phyloP scores from a whole-genome alignment of 2,797 vertebrate genomes.

The Urocyon cinereoargenteus region DNA sequence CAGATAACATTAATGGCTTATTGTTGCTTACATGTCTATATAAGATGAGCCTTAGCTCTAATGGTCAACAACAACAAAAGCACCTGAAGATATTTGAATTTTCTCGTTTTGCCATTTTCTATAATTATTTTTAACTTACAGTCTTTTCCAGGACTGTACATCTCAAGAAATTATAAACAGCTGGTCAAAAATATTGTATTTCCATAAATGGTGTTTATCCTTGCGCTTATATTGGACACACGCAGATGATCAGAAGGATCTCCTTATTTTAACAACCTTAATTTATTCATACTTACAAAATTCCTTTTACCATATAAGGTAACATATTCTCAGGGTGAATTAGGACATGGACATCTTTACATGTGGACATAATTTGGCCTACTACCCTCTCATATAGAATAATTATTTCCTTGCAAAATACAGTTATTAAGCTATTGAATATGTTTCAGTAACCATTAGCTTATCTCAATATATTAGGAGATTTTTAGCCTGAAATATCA shows the following conservation, averaged over 20 bases:
- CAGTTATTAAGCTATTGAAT: neutral
- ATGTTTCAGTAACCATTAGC: neutral
- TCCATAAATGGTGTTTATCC: neutral
- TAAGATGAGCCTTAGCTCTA: neutral
- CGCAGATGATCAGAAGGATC: neutral
- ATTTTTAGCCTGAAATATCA: neutral
- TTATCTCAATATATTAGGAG: neutral
- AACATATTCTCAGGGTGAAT: neutral
- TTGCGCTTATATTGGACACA: neutral
- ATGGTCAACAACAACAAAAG: neutral
- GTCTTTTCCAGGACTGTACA: neutral
- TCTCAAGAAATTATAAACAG: neutral
- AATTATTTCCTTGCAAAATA: neutral
- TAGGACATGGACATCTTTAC: neutral
- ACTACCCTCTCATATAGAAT: neutral
- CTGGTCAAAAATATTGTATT: neutral
- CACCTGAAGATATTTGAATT: neutral
- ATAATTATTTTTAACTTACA: neutral
- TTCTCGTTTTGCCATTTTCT: neutral
- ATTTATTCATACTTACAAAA: neutral
- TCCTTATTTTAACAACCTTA: neutral
- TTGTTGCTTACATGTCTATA: neutral
- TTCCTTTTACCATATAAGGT: neutral
- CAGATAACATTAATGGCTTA: neutral
- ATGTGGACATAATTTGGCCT: neutral